Evolutionary conservation across 1,140 invertebrate genomes (phyloP), one percentile per base, ranked within the genome.

Genomic region (Drosophila nasuta): DNA sequence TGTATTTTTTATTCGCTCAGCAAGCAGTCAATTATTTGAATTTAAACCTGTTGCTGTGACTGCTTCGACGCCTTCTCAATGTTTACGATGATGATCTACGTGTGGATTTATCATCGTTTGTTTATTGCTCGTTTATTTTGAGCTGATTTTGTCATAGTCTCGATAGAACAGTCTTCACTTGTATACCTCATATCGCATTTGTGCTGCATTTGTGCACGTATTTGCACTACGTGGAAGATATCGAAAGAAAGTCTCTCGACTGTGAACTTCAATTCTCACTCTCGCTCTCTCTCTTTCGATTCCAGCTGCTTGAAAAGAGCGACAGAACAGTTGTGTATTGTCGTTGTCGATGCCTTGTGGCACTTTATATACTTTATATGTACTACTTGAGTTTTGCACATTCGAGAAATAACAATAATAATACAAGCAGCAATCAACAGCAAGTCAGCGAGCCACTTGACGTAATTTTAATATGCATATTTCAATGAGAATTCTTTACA

Each of bases 131-230:
- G 49, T 68, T 69, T 77, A 75, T 77, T 77, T 77, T 52, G n/a
- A 77, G 65, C 11, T 54, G 71, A 77, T 69, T 75, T 70, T 76
- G 62, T 70, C 62, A 79, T 75, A 13, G 7, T 38, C 8, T 38
- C 35, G 7, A 38, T 38, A 45, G 41, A 38, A 11, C 17, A 11
- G 38, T 41, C 8, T 41, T 10, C 8, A 41, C 10, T n/a, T 11
- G 38, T 41, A 41, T 43, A 1, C 5, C 41, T 17, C 48, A 57
- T n/a, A 41, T 41, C 15, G 52, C 13, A 56, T 15, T 30, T 15
- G 33, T 59, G 20, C 20, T 33, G 20, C 10, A 54, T 41, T 20
- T 38, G 17, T 60, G 30, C 52, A 56, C 28, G 48, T 45, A 70
- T 70, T 49, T 70, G 51, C 57, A 62, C 51, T 62, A 57, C 51